phyloP scores from a whole-genome alignment of 2,797 vertebrate genomes.

The Urocyon cinereoargenteus region DNA sequence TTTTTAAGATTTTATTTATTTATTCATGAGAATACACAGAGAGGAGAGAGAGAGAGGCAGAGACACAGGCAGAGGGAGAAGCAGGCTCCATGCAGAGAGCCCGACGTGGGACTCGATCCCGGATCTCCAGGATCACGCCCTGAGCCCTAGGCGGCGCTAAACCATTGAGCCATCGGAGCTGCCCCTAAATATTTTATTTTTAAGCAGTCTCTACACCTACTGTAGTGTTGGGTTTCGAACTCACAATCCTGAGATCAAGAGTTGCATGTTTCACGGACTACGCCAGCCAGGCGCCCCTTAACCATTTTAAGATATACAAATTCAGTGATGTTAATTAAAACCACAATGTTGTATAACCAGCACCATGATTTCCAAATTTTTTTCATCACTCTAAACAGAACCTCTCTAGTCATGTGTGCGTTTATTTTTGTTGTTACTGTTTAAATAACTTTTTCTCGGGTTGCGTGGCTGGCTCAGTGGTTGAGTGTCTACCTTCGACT shows the following conservation, averaged over 20 bases:
- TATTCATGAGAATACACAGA: too few relatives aligned
- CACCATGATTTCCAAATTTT: background rate
- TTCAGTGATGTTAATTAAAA: background rate
- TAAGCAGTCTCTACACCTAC: background rate
- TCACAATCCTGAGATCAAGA: background rate
- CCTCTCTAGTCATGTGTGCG: background rate
- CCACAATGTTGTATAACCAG: background rate
- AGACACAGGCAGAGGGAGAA: too few relatives aligned
- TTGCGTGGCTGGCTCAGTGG: too few relatives aligned
- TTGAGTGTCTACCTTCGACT: too few relatives aligned
- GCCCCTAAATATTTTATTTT: background rate
- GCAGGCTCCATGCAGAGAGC: too few relatives aligned
- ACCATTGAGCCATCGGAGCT: background rate
- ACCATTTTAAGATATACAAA: background rate
- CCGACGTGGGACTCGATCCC: too few relatives aligned
- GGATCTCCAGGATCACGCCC: too few relatives aligned
- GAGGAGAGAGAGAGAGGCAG: too few relatives aligned
- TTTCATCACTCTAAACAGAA: background rate
- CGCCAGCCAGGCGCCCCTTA: too few relatives aligned
- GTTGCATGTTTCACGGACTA: background rate
- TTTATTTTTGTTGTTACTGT: background rate
- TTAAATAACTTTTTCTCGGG: background rate
- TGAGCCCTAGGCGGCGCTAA: too few relatives aligned
- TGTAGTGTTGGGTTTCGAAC: background rate
- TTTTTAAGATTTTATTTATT: background rate